These are phyloP conservation scores for Eupithecia pulchellata DNA, from an alignment of 2,888 invertebrate species.

Conservation along the genomic window DNA sequence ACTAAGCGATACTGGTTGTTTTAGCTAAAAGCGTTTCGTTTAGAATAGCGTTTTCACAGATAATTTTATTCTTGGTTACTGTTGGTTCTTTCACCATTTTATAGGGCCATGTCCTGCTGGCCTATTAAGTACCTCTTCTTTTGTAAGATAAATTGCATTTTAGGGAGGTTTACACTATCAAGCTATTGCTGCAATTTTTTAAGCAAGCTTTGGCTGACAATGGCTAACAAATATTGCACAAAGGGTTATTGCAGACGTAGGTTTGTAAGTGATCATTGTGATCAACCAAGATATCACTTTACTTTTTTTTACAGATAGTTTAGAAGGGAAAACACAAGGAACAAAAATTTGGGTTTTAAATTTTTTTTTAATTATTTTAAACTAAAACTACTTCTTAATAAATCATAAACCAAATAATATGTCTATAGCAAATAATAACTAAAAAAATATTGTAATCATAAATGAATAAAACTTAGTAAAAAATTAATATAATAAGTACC, in stretches of 20 bases:
- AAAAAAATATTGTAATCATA: neutral
- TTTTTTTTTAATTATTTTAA: neutral
- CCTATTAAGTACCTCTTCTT: neutral
- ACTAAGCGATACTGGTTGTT: neutral
- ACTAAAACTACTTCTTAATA: neutral
- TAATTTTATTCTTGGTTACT: neutral
- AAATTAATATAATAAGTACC: neutral
- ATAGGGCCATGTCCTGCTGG: neutral
- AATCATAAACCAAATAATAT: neutral
- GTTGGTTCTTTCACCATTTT: neutral
- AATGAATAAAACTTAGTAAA: neutral
- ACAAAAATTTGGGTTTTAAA: neutral
- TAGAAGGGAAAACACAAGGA: neutral
- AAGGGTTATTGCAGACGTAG: neutral
- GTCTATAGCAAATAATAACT: neutral
- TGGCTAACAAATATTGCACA: neutral
- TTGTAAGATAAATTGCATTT: neutral
- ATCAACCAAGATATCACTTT: neutral
- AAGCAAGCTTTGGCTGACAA: neutral
- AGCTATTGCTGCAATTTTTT: neutral
- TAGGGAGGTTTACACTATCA: slow-evolving; percentile 2
- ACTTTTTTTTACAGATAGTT: neutral
- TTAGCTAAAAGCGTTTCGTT: neutral
- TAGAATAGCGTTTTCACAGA: neutral
- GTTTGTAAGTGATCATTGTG: neutral